phyloP scores from a whole-genome alignment of 2,888 invertebrate species.

The Petrolisthes manimaculis region DNA sequence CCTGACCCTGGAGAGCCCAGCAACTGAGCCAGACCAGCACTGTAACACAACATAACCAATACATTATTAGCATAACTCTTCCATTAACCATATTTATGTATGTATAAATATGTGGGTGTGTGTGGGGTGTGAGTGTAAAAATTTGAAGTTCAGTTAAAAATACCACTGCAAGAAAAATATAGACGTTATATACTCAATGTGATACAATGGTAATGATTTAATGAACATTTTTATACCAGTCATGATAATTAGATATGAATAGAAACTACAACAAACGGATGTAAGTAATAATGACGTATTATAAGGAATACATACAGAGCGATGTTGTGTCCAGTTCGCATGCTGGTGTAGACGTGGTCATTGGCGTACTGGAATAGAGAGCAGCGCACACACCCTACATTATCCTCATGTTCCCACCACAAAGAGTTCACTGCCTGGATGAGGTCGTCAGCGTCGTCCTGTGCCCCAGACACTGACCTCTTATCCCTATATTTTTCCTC shows the following conservation, averaged over 20 bases:
- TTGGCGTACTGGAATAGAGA: slow-evolving; percentile 38
- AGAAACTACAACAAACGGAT: neutral
- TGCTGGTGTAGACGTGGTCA: slow-evolving; percentile 12
- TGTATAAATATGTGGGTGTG: neutral
- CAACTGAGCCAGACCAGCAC: slow-evolving; percentile 34
- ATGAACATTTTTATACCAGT: neutral
- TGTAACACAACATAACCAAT: neutral
- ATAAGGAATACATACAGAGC: slow-evolving; percentile 24
- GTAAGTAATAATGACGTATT: too few species aligned
- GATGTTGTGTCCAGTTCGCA: neutral
- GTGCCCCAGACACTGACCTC: neutral
- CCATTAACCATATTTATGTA: too few species aligned
- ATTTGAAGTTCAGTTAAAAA: neutral
- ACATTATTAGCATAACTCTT: neutral
- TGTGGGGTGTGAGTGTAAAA: neutral
- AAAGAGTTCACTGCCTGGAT: slow-evolving; percentile 41
- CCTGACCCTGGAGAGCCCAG: slow-evolving; percentile 34
- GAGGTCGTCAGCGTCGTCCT: slow-evolving; percentile 49
- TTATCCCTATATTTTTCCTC: neutral
- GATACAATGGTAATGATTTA: neutral
- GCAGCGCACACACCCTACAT: slow-evolving; percentile 49
- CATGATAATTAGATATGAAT: neutral
- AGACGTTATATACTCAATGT: neutral
- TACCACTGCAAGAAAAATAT: neutral
- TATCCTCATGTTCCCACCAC: slow-evolving; percentile 38